Base-by-base conservation (phyloP, 2,888 invertebrate species). In the Diadegma fenestrale region DNA sequence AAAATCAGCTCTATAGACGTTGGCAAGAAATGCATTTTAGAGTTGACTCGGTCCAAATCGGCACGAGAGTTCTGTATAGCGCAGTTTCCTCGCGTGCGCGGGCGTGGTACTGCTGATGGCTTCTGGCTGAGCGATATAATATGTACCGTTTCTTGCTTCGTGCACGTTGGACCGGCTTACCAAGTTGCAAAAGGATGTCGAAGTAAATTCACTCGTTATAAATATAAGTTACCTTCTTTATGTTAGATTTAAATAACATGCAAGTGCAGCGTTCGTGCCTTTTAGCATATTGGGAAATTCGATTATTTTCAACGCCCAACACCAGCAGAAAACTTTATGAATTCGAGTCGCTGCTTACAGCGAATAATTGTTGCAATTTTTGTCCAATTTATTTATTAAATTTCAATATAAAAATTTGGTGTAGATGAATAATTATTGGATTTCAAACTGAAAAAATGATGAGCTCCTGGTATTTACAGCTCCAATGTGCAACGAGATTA, bases 11-110 rank as follows among this genome's bases (percentile, higher is more conserved):
- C 2, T 14, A 12, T 43, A 19, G n/a, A 12, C 5, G 22, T 5
- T 30, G 30, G 48, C 26, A 37, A 41, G 54, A 54, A 22, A 54
- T 4, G 12, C 37, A 12, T 22, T 54, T 71, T 37, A n/a, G 30
- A 63, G 30, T 30, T 61, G 33, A 63, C 75, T 30, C 10, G 75
- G 64, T 71, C 33, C 33, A 78, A 72, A 66, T 43, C 58, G 14
- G 54, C 78, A 68, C n/a, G 8, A n/a, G n/a, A n/a, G 64, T 10
- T 79, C 79, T 54, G n/a, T n/a, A n/a, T n/a, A 79, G 83, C 68
- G 66, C 69, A 68, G 78, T 81, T 58, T 90, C 90, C 89, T 91
- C 89, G 91, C 91, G 91, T 92, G 91, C 91, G 92, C 91, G 91
- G 92, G 92, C 92, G 92, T 92, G 92, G 92, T 92, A 87, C 86